Evolutionary conservation across 2,888 invertebrate species (phyloP).

Genomic region (Keiferia lycopersicella): DNA sequence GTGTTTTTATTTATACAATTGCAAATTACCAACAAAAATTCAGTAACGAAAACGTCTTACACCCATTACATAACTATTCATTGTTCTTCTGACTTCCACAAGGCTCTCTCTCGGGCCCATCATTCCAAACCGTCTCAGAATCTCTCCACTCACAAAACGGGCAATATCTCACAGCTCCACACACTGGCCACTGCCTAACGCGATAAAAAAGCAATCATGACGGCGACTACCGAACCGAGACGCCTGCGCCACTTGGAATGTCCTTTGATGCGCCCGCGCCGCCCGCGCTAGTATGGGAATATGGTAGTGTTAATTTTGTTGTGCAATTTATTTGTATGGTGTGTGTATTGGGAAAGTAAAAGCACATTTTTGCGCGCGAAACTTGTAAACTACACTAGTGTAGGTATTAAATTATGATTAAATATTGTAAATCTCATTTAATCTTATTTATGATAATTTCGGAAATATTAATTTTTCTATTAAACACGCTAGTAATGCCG

Average conservation of each 20-base stretch:
- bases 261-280: constrained; percentile 60
- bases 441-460: no score
- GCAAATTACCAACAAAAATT: background rate
- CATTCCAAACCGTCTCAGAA: background rate
- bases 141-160: constrained; percentile 8
- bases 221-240: constrained; percentile 67
- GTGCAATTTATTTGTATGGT: constrained; percentile 32
- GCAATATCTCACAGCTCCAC: constrained; percentile 33
- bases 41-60: background rate
- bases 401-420: no score
- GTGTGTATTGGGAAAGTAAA: background rate
- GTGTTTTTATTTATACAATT: background rate
- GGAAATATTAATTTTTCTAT: no score
- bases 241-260: constrained; percentile 52
- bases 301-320: constrained; percentile 24
- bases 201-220: constrained; percentile 69
- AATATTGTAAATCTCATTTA: no score
- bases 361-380: background rate
- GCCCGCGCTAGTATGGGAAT: constrained; percentile 34
- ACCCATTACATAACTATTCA: constrained; percentile 2
- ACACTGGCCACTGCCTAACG: constrained; percentile 49
- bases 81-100: constrained; percentile 13
- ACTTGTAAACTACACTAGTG: background rate
- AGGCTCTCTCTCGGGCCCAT: constrained; percentile 9
- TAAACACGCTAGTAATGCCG: no score